phyloP scores from a whole-genome alignment of 1,140 invertebrate genomes.

The Parapsyche elsis region DNA sequence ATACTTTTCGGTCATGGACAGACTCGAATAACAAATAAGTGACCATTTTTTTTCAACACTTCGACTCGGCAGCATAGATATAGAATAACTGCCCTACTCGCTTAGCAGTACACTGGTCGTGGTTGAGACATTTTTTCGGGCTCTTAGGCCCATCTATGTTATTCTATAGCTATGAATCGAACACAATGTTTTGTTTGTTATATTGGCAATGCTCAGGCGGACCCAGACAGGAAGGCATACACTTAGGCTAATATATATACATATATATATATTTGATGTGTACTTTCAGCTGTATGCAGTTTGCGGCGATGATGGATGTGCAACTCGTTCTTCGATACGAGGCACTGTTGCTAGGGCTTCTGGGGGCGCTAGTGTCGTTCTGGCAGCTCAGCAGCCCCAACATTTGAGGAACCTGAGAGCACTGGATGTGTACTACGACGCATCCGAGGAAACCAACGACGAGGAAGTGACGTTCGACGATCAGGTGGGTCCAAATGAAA shows the following conservation, averaged over 20 bases:
- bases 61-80: too few relatives aligned
- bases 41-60: too few relatives aligned
- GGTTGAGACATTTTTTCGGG: too few relatives aligned
- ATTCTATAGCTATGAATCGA: too few relatives aligned
- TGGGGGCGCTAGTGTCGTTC: conserved; percentile 19
- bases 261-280: conserved; percentile 29
- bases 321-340: conserved; percentile 2
- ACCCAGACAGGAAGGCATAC: too few relatives aligned
- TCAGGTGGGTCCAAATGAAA: conserved; percentile 33
- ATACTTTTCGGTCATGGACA: too few relatives aligned
- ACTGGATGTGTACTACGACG: conserved; percentile 45
- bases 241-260: neutral
- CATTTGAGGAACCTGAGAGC: conserved; percentile 42
- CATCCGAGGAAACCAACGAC: conserved; percentile 42
- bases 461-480: conserved; percentile 50
- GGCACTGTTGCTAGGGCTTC: conserved; percentile 51
- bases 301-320: conserved; percentile 55
- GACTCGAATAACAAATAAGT: too few relatives aligned
- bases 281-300: conserved; percentile 59
- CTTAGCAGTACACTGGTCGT: too few relatives aligned
- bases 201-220: too few relatives aligned
- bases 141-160: too few relatives aligned
- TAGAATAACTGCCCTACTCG: too few relatives aligned
- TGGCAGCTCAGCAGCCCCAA: conserved; percentile 1
- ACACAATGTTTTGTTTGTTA: too few relatives aligned